Evolutionary conservation across 2,888 invertebrate genomes (phyloP).

Genomic region (Thumatha senex): DNA sequence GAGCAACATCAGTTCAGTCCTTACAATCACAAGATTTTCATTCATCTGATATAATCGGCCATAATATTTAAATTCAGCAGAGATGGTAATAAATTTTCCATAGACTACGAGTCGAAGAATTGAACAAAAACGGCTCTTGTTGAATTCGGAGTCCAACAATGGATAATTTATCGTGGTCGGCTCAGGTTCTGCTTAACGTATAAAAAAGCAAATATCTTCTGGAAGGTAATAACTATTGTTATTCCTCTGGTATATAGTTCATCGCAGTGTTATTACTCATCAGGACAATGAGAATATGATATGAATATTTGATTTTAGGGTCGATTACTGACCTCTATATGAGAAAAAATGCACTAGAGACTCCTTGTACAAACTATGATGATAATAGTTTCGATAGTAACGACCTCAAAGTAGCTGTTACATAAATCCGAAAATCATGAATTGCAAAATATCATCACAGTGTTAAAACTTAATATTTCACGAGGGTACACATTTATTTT

Average conservation of each 20-base stretch:
- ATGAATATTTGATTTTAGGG: too few relatives aligned
- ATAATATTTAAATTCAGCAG: slow-evolving; percentile 78
- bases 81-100: slow-evolving; percentile 78
- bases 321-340: too few relatives aligned
- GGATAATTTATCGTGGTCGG: slow-evolving; percentile 79
- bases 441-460: slow-evolving; percentile 11
- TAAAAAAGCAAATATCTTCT: slow-evolving; percentile 54
- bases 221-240: slow-evolving; percentile 34
- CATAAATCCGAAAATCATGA: slow-evolving; percentile 4
- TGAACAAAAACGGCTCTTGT: slow-evolving; percentile 80
- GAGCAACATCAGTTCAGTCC: slow-evolving; percentile 62
- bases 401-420: neutral
- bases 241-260: slow-evolving; percentile 25
- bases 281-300: neutral
- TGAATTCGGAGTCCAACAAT: slow-evolving; percentile 75
- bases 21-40: slow-evolving; percentile 65
- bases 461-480: slow-evolving; percentile 26
- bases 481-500: slow-evolving; percentile 21
- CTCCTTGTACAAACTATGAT: too few relatives aligned
- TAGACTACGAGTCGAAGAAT: slow-evolving; percentile 80
- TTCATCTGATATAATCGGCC: slow-evolving; percentile 71
- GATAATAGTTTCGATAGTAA: too few relatives aligned
- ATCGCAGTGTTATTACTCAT: slow-evolving; percentile 7
- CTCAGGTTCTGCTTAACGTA: slow-evolving; percentile 62
- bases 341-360: too few relatives aligned